These are phyloP conservation scores for Pedetes capensis DNA, from an alignment of 2,113 vertebrate species.

Conservation along the genomic window DNA sequence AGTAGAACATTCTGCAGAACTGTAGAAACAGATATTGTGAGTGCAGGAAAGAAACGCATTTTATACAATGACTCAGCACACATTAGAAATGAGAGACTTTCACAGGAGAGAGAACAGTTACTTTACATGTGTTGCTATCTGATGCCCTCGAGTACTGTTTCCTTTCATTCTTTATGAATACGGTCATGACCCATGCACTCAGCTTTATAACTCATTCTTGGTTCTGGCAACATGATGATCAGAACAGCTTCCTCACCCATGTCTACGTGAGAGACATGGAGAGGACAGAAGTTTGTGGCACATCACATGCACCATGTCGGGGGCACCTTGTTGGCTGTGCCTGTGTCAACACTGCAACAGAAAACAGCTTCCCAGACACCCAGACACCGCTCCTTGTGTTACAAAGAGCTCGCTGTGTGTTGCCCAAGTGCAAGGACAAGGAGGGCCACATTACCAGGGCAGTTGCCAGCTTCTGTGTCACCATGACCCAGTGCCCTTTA, in stretches of 20 bases:
- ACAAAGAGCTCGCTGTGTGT: not conserved
- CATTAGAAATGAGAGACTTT: not conserved
- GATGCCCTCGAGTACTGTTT: not conserved
- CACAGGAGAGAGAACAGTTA: not conserved
- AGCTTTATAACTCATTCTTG: too few species aligned
- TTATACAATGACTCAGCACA: not conserved
- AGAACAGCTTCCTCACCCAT: not conserved
- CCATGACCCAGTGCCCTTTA: slow-evolving; percentile 29
- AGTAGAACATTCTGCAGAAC: not conserved
- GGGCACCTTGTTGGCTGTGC: not conserved
- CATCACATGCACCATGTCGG: not conserved
- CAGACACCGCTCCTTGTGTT: not conserved
- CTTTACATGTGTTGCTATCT: not conserved
- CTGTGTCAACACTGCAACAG: not conserved
- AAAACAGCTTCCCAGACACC: not conserved
- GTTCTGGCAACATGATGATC: not conserved
- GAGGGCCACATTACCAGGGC: not conserved
- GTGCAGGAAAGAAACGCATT: not conserved
- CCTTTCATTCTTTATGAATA: not conserved
- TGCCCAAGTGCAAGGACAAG: not conserved
- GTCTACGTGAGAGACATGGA: not conserved
- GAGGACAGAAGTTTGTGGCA: not conserved
- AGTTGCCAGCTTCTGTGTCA: not conserved
- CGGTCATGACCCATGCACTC: not conserved
- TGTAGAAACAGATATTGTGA: not conserved